Conservation (phyloP, 2,797 vertebrate genomes). For the Carduelis carduelis region DNA sequence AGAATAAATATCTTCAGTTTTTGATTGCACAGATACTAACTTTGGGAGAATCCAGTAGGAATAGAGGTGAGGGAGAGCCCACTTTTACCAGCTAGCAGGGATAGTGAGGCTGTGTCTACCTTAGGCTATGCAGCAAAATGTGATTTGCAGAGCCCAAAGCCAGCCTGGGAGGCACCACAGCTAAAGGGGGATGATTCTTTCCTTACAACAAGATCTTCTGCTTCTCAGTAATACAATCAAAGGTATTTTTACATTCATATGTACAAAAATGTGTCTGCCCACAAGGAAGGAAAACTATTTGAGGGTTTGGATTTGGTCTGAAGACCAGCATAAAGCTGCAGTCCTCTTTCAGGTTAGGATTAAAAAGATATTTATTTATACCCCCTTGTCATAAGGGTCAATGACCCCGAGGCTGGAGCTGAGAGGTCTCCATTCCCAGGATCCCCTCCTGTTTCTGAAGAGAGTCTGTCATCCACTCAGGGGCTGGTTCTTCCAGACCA, state of each 20-base stretch:
- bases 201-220: background rate
- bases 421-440: background rate
- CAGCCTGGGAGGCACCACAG: background rate
- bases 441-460: background rate
- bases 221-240: background rate
- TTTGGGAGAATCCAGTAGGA: background rate
- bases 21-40: background rate
- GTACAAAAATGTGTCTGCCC: background rate
- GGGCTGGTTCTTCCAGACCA: background rate
- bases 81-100: background rate
- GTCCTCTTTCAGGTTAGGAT: background rate
- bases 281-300: background rate
- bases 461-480: background rate
- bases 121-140: background rate
- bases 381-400: background rate
- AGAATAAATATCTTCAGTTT: background rate
- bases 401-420: background rate
- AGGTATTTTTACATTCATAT: background rate
- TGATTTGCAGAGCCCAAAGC: background rate
- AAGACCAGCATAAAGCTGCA: background rate
- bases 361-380: background rate
- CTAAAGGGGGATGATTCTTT: background rate
- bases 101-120: background rate
- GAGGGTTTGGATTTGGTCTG: background rate
- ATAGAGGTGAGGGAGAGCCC: background rate